Evolutionary conservation across 1,140 invertebrate genomes (phyloP), one percentile per base, ranked within the genome.

Genomic region (Ceratosolen fusciceps): DNA sequence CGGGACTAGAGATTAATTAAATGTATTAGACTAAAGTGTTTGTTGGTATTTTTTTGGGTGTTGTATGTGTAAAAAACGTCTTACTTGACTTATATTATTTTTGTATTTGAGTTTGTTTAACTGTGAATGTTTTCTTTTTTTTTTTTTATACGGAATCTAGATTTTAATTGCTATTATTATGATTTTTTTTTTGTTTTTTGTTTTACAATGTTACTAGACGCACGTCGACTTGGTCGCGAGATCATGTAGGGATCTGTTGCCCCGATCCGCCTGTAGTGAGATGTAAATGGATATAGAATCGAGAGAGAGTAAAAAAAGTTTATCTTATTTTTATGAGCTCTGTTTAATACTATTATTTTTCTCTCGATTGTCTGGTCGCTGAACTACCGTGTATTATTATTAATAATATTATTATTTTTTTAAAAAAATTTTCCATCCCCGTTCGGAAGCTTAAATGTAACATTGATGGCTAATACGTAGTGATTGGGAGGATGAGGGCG

Each of bases 401-500:
- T 75, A 76, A 82, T 82, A 79, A 73, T 74, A 58, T 83, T 79
- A 70, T 74, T 49, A 77, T 70, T 81, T 81, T 81, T 58, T 83
- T 74, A 52, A 67, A 62, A 67, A 73, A 77, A 29, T 54, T 70
- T 54, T 47, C 81, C 31, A 62, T 78, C 79, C 81, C 82, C 78
- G 77, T 84, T 84, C 80, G 77, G 84, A 84, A 82, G 67, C 81
- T 83, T 79, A 74, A 67, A 74, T 79, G 21, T 79, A 79, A 74
- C 56, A 86, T 82, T 78, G 58, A 60, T 76, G 82, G 81, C 82
- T 83, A 83, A 85, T 86, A 83, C 83, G 86, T 88, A 88, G 86
- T 87, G 88, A 88, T 89, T 85, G 83, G 79, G 74, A 88, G 79
- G 74, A 88, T 85, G 87, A 85, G 87, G 89, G 86, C 87, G 87